phyloP scores from a whole-genome alignment of 2,888 invertebrate genomes.

The Trachelus troglodyta region DNA sequence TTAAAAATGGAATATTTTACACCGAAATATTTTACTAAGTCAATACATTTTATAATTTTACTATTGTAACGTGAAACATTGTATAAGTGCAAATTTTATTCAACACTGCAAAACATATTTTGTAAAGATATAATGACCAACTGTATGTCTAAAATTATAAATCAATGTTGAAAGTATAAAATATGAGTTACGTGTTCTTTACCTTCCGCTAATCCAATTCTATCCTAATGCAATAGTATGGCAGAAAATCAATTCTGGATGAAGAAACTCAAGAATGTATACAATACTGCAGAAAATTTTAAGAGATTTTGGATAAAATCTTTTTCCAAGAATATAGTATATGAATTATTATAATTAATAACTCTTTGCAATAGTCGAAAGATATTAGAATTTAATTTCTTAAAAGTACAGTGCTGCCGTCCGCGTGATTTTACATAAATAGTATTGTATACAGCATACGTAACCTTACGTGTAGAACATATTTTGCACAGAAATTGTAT shows the following conservation, averaged over 20 bases:
- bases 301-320: background rate
- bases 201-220: background rate
- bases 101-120: constrained; percentile 31
- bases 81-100: constrained; percentile 15
- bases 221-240: background rate
- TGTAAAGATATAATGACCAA: constrained; percentile 35
- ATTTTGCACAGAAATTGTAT: background rate
- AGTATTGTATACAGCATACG: background rate
- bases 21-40: constrained; percentile 16
- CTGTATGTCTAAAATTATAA: constrained; percentile 39
- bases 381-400: background rate
- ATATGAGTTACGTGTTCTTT: background rate
- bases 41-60: constrained; percentile 26
- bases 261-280: background rate
- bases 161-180: constrained; percentile 26
- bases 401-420: constrained; percentile 19
- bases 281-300: background rate
- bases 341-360: background rate
- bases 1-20: background rate
- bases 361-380: background rate
- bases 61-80: constrained; percentile 12
- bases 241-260: background rate
- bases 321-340: background rate
- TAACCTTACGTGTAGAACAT: background rate
- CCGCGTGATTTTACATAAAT: background rate